phyloP scores from a whole-genome alignment of 2,113 vertebrate genomes.

The Gavialis gangeticus region DNA sequence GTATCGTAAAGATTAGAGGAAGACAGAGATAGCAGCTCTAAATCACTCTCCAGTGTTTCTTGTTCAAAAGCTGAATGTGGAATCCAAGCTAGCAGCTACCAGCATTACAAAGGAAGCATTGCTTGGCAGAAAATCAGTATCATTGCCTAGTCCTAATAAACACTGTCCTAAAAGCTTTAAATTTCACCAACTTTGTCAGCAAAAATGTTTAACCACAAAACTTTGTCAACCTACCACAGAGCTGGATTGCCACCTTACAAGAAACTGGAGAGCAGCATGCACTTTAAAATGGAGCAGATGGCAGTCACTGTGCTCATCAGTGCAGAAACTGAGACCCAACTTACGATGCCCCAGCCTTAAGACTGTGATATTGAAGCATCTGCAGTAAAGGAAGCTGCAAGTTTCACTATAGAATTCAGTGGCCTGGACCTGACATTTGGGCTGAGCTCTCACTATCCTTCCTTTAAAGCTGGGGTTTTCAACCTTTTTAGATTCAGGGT shows the following conservation, averaged over 20 bases:
- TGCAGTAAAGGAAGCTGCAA: neutral
- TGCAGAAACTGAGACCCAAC: neutral
- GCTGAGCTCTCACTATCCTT: neutral
- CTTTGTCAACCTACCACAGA: neutral
- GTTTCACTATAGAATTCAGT: neutral
- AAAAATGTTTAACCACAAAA: neutral
- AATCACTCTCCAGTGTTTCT: neutral
- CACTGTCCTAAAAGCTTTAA: neutral
- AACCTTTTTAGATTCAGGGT: neutral
- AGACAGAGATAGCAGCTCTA: neutral
- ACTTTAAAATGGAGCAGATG: neutral
- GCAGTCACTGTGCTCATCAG: neutral
- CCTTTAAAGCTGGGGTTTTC: neutral
- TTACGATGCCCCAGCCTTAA: neutral
- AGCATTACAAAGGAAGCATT: too few relatives aligned
- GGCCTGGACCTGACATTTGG: neutral
- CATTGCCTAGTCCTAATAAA: too few relatives aligned
- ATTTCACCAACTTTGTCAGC: neutral
- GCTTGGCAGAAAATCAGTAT: too few relatives aligned
- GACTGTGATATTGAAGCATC: neutral
- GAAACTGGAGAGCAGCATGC: neutral
- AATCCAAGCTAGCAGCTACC: neutral
- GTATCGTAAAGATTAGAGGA: neutral
- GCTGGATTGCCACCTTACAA: neutral
- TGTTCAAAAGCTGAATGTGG: neutral